Evolutionary conservation across 2,797 vertebrate species (phyloP).

Genomic region (Fundulus diaphanus): DNA sequence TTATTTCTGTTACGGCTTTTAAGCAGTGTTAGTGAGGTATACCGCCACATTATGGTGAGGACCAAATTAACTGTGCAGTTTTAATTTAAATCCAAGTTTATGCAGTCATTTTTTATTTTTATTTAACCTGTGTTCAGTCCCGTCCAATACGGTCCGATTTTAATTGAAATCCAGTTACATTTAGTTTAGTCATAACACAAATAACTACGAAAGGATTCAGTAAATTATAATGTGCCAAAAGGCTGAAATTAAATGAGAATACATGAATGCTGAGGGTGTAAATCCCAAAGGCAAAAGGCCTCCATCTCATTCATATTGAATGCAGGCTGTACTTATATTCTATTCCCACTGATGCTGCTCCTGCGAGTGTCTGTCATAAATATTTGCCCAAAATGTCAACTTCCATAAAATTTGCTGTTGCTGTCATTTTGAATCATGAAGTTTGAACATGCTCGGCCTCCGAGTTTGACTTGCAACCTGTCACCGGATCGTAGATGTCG

Average conservation of each 20-base stretch:
- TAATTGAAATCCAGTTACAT: neutral
- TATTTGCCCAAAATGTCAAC: constrained; percentile 23
- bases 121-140: neutral
- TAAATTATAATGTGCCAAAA: neutral
- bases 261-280: neutral
- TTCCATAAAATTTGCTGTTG: constrained; percentile 28
- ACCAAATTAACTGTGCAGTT: neutral
- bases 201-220: neutral
- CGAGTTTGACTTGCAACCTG: constrained; percentile 47
- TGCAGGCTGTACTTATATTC: neutral
- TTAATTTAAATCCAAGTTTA: neutral
- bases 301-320: constrained; percentile 3
- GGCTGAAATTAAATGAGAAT: neutral
- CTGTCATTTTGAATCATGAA: constrained; percentile 48
- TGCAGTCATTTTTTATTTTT: neutral
- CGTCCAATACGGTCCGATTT: neutral
- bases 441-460: constrained; percentile 30
- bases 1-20: neutral
- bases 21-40: neutral
- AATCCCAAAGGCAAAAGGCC: neutral
- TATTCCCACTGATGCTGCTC: neutral
- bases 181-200: neutral
- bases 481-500: constrained; percentile 31
- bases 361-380: constrained; percentile 32
- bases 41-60: neutral